Evolutionary conservation across 2,113 vertebrate genomes (phyloP), one percentile per base, ranked within the genome.

Genomic region (Dipodomys ordii): DNA sequence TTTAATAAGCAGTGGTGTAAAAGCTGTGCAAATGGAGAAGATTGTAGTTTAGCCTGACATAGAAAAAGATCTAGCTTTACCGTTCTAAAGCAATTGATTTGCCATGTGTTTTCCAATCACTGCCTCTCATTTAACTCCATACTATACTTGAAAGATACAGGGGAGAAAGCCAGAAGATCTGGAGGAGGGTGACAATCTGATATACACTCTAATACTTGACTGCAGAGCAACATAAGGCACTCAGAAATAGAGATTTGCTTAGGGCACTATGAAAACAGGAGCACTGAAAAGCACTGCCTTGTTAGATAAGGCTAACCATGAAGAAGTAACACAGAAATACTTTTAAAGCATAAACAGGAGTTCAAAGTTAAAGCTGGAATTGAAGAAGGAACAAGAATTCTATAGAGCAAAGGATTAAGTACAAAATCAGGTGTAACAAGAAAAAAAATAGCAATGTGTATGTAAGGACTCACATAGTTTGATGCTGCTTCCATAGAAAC

Each of bases 301-400:
- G 12, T 44, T 68, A 81, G 30, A 64, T 20, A 12, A 88, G 7
- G 62, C 8, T 18, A 44, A 57, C 44, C 60, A 53, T 7, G 39
- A 94, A 88, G n/a, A 88, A 28, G 49, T 39, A 7, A 73, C 65
- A 2, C 1, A 60, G 25, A 77, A 77, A 30, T 68, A 64, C 8
- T 71, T 79, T 20, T 30, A 57, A 90, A 68, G 18, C 18, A 39
- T 1, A 87, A 49, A 20, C 3, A 69, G 23, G 19, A 91, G 12
- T 12, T 82, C 84, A 78, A 86, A 90, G 27, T n/a, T 64, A 69
- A 93, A 88, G 35, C 57, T 23, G 9, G 4, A 69, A 88, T 83
- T 11, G 9, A 94, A 39, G 23, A 83, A 39, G 11, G 60, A 73
- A 8, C 18, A 79, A 73, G 10, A 25, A 79, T 46, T 79, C 12